phyloP scores from a whole-genome alignment of 2,797 vertebrate genomes.

The Labroides dimidiatus region DNA sequence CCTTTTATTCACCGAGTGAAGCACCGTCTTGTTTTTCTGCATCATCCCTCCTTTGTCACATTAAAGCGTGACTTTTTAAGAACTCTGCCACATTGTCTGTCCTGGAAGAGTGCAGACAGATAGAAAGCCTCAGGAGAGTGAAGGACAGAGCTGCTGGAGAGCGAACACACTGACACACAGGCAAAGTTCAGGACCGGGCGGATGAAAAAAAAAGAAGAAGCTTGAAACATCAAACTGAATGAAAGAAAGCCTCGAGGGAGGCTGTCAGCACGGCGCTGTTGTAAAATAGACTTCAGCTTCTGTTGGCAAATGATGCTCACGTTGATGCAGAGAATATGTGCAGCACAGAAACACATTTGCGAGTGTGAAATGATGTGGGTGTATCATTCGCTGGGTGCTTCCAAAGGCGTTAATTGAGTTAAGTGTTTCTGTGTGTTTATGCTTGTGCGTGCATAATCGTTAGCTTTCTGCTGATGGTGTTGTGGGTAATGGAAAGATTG shows the following conservation, averaged over 20 bases:
- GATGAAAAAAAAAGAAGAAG: slow-evolving; percentile 34
- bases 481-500: slow-evolving; percentile 39
- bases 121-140: slow-evolving; percentile 28
- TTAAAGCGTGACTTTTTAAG: not conserved
- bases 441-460: not conserved
- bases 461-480: slow-evolving; percentile 22
- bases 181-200: slow-evolving; percentile 31
- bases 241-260: slow-evolving; percentile 18
- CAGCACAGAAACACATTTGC: slow-evolving; percentile 49
- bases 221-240: slow-evolving; percentile 19
- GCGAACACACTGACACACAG: slow-evolving; percentile 42
- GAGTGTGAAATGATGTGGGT: slow-evolving; percentile 66
- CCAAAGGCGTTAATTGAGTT: slow-evolving; percentile 60
- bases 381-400: slow-evolving; percentile 43
- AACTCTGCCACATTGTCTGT: not conserved
- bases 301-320: slow-evolving; percentile 36
- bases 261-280: slow-evolving; percentile 43
- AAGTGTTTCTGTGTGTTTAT: slow-evolving; percentile 18
- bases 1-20: slow-evolving; percentile 19
- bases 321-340: slow-evolving; percentile 40
- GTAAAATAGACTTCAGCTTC: slow-evolving; percentile 39
- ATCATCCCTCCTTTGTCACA: slow-evolving; percentile 14
- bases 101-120: slow-evolving; percentile 13
- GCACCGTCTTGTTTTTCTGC: slow-evolving; percentile 1
- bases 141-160: slow-evolving; percentile 23